Evolutionary conservation across 2,113 vertebrate genomes (phyloP).

Genomic region (Sinocyclocheilus grahami): DNA sequence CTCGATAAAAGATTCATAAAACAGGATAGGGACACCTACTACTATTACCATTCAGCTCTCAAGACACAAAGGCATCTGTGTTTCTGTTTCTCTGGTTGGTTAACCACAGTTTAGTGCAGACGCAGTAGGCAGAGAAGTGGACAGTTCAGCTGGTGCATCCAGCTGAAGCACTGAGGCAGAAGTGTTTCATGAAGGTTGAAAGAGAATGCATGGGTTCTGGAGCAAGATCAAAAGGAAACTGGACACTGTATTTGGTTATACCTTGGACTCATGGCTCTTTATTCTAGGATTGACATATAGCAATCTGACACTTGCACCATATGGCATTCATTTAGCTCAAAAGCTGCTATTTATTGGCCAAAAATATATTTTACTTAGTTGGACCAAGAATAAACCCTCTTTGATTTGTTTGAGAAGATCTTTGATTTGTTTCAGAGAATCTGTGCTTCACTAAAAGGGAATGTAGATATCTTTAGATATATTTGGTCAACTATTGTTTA

Average conservation of each 20-base stretch:
- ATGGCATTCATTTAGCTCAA: background rate
- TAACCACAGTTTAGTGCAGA: constrained; percentile 10
- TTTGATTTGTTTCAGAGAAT: background rate
- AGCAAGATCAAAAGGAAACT: background rate
- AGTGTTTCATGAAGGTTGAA: background rate
- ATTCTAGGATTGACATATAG: background rate
- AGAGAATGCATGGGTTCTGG: background rate
- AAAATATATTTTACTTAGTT: background rate
- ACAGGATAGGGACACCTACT: background rate
- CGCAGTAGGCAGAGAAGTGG: background rate
- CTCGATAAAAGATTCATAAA: background rate
- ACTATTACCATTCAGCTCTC: background rate
- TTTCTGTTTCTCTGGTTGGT: background rate
- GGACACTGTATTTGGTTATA: constrained; percentile 9
- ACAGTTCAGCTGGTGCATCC: background rate
- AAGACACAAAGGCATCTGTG: constrained; percentile 4
- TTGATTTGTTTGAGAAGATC: background rate
- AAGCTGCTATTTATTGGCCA: background rate
- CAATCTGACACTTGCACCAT: background rate
- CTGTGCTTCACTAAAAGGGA: background rate
- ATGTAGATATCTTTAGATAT: background rate
- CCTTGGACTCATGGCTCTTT: background rate
- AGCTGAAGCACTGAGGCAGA: background rate
- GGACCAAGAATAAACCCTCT: background rate
- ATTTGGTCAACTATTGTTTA: background rate